Base-by-base conservation (phyloP, 2,113 vertebrate genomes). In the Jaculus jaculus region DNA sequence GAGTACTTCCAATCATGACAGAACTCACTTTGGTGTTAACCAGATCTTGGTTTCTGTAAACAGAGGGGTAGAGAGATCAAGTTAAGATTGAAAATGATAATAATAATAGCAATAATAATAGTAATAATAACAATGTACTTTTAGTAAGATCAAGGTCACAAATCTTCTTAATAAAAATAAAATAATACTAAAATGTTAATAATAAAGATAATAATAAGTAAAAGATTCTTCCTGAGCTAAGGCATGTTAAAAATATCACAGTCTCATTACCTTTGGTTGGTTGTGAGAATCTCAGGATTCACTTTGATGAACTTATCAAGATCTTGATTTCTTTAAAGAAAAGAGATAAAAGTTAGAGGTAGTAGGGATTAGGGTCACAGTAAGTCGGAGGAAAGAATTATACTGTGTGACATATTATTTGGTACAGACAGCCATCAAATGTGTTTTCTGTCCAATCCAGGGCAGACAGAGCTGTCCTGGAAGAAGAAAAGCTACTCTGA, bases 231-330 rank as follows among this genome's bases (percentile, higher is more conserved):
- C 23, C 34, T 66, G 6, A 84, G n/a, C 65, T 87, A 93, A 95
- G 37, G 37, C 12, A 85, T 20, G 78, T 73, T 51, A n/a, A 95
- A 72, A 93, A 88, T 37, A 87, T 47, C 42, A 28, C 9, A 83
- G 30, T 51, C 85, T 34, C 72, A 75, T 95, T 98, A 97, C 91
- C 91, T 96, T 75, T 61, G 75, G 30, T 94, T 90, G 30, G 34
- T 85, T 82, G 84, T 88, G 9, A 97, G 71, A 95, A 63, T 91
- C 95, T 95, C 95, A 74, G 84, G 66, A 39, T 58, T 97, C 32
- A 81, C 89, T 97, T 90, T 92, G 66, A 89, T 96, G 77, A 97
- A 83, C 34, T 96, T 93, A 81, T 97, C 92, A 85, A 96, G 84
- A 84, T 96, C 68, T 97, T 96, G 1, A 0, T 94, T 96, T 90